These are phyloP conservation scores for Lutjanus argentimaculatus DNA, from an alignment of 2,797 vertebrate species.

Conservation along the genomic window DNA sequence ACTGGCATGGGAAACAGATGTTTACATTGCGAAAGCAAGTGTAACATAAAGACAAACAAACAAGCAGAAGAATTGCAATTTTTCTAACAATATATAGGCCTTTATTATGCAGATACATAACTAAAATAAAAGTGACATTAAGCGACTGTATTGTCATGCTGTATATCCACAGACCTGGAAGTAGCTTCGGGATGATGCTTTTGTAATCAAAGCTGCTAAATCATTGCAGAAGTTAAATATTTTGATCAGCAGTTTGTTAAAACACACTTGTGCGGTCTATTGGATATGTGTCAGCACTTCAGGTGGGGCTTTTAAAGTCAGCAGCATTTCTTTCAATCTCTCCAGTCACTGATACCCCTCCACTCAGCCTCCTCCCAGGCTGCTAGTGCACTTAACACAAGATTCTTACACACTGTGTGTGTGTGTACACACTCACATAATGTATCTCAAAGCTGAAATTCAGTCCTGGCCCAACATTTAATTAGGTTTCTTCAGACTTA, in stretches of 20 bases:
- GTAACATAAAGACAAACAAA: too few relatives aligned
- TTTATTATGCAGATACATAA: too few relatives aligned
- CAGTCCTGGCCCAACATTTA: constrained; percentile 79
- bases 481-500: constrained; percentile 82
- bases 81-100: too few relatives aligned
- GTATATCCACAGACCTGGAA: constrained; percentile 2
- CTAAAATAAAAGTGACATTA: too few relatives aligned
- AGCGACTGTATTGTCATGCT: neutral
- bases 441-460: constrained; percentile 81
- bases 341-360: constrained; percentile 77
- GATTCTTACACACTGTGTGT: constrained; percentile 63
- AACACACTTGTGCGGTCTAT: constrained; percentile 41
- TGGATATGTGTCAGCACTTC: constrained; percentile 64
- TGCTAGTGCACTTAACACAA: constrained; percentile 77
- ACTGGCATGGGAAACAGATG: too few relatives aligned
- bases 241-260: constrained; percentile 62
- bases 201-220: constrained; percentile 46
- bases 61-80: too few relatives aligned
- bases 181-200: constrained; percentile 27
- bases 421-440: constrained; percentile 64
- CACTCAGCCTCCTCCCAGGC: constrained; percentile 71
- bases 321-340: constrained; percentile 55
- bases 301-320: constrained; percentile 68
- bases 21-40: too few relatives aligned
- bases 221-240: constrained; percentile 51